Percentiles rank a stretch among this genome's conserved stretches.
phyloP scores from a whole-genome alignment of 2,113 vertebrate species.

The Cariama cristata region DNA sequence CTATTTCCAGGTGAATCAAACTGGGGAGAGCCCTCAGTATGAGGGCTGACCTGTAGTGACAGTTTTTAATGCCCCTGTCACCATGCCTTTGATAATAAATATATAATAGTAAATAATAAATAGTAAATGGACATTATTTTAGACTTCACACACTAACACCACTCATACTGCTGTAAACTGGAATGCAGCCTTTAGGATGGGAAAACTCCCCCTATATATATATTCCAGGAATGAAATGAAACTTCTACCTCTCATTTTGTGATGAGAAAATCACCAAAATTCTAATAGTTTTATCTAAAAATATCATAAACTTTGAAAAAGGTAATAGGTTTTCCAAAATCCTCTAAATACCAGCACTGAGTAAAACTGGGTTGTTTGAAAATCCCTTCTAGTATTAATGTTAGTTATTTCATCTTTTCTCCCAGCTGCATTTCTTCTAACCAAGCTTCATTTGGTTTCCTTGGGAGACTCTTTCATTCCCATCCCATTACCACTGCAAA shows the following conservation, averaged over 20 bases:
- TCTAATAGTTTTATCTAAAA: neutral
- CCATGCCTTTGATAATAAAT: neutral
- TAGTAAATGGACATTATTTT: neutral
- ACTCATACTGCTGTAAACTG: neutral
- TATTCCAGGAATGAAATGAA: neutral
- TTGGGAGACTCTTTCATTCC: neutral
- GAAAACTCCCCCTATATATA: neutral
- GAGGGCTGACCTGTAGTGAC: neutral
- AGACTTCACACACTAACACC: neutral
- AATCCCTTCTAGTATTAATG: neutral
- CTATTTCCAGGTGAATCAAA: neutral
- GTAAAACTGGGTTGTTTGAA: neutral
- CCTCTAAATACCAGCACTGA: neutral
- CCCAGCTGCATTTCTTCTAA: neutral
- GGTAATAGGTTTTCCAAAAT: neutral
- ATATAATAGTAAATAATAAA: too few species aligned
- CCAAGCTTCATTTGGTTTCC: neutral
- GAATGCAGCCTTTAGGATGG: neutral
- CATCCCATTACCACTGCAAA: neutral
- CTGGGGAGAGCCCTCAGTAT: neutral
- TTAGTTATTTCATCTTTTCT: neutral
- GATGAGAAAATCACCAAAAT: neutral
- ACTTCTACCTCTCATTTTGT: neutral
- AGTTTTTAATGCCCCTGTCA: neutral
- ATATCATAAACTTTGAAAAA: neutral